Conservation (phyloP, 2,797 vertebrate genomes). For the Mastacembelus armatus region DNA sequence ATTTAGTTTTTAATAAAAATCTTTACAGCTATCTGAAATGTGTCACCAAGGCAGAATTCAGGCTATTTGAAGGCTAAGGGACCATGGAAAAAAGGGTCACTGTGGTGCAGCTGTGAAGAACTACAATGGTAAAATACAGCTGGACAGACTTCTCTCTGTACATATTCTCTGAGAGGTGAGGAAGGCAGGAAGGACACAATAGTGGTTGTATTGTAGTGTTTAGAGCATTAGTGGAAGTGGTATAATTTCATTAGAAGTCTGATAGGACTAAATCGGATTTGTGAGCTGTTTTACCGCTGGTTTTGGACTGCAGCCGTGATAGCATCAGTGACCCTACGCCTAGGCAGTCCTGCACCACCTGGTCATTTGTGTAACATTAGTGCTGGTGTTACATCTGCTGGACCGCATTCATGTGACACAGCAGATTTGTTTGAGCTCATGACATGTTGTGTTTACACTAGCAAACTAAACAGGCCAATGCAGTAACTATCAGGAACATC, state of each 20-base stretch:
- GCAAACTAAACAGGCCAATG: neutral
- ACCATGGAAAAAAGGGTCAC: neutral
- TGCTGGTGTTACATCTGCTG: slow-evolving; percentile 7
- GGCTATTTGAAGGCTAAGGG: neutral
- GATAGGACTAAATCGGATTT: slow-evolving; percentile 19
- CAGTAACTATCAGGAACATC: slow-evolving; percentile 19
- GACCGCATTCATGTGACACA: slow-evolving; percentile 22
- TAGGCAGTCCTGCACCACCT: slow-evolving; percentile 13
- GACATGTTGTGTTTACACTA: slow-evolving; percentile 3
- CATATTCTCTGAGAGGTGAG: neutral
- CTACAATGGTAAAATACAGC: neutral
- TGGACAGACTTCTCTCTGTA: neutral
- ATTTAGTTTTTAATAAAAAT: too few species aligned
- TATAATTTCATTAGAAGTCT: slow-evolving; percentile 2
- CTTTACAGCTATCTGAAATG: too few species aligned
- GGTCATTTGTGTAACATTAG: slow-evolving; percentile 22
- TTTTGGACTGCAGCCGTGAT: too few species aligned
- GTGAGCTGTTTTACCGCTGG: slow-evolving; percentile 4
- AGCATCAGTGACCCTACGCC: neutral
- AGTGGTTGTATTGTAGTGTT: neutral
- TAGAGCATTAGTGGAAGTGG: neutral
- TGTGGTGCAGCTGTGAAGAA: too few species aligned
- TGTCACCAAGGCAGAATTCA: too few species aligned
- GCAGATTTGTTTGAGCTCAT: slow-evolving; percentile 20
- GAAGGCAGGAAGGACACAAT: neutral